phyloP scores from a whole-genome alignment of 2,113 vertebrate genomes.

The Psittacula cyanocephala region DNA sequence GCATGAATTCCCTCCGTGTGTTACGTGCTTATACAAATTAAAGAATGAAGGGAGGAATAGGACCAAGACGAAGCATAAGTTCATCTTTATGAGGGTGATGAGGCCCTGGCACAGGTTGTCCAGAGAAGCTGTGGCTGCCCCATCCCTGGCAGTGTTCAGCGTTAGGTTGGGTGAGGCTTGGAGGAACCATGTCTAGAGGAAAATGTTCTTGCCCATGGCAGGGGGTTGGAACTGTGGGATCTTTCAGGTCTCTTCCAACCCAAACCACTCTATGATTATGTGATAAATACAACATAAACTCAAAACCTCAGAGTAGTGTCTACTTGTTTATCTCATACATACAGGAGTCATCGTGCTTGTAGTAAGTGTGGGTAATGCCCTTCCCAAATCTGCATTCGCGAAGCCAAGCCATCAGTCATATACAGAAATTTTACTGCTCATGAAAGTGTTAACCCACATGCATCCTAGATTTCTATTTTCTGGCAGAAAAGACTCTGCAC shows the following conservation, averaged over 20 bases:
- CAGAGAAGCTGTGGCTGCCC: background rate
- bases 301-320: background rate
- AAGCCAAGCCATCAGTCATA: too few species aligned
- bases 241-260: background rate
- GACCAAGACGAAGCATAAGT: background rate
- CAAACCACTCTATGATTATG: background rate
- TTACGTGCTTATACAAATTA: background rate
- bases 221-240: background rate
- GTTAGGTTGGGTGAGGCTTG: background rate
- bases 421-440: background rate
- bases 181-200: background rate
- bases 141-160: background rate
- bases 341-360: background rate
- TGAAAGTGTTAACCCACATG: rapidly evolving
- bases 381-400: too few species aligned
- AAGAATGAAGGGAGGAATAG: background rate
- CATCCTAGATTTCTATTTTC: background rate
- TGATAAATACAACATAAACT: background rate
- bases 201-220: background rate
- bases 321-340: background rate
- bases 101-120: background rate
- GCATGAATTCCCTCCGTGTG: rapidly evolving
- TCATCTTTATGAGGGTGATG: background rate
- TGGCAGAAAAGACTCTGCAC: background rate
- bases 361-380: too few species aligned